These are phyloP conservation scores for Dysidea cf. avara DNA, from an alignment of 37 sponge, comb jelly and placozoan genomes.

Conservation along the genomic window DNA sequence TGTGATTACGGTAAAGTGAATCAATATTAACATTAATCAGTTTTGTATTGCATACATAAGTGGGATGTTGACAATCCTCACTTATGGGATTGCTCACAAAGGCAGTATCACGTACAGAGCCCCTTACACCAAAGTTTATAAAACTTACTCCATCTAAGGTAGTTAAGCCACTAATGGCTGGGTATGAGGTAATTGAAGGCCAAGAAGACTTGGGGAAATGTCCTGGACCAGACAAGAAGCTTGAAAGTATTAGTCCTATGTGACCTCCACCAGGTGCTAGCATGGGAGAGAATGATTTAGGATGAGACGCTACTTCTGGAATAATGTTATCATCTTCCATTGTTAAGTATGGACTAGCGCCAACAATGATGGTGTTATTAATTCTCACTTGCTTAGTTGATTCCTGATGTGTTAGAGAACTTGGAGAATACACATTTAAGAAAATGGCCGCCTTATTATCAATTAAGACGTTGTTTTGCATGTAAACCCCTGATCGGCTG, in stretches of 20 bases:
- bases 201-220: conserved; percentile 54
- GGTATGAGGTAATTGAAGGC: conserved; percentile 48
- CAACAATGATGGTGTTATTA: conserved; percentile 44
- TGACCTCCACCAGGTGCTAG: conserved; percentile 62
- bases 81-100: conserved; percentile 58
- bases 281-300: conserved; percentile 23
- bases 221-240: conserved; percentile 61
- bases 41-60: too few species aligned
- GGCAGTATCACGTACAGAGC: conserved; percentile 32
- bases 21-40: too few species aligned
- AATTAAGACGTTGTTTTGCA: too few species aligned
- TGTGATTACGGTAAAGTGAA: too few species aligned
- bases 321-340: conserved; percentile 21
- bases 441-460: conserved; percentile 81
- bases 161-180: conserved; percentile 79
- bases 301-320: conserved; percentile 50
- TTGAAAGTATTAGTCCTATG: conserved; percentile 63
- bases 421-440: conserved; percentile 71
- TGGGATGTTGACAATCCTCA: too few species aligned
- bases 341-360: conserved; percentile 15
- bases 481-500: conserved; percentile 41
- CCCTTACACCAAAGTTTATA: conserved; percentile 23
- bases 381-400: conserved; percentile 55
- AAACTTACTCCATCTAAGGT: conserved; percentile 38
- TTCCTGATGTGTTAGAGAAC: conserved; percentile 39